These are phyloP conservation scores for Dinomys branickii DNA, from an alignment of 2,113 vertebrate genomes.

Conservation along the genomic window DNA sequence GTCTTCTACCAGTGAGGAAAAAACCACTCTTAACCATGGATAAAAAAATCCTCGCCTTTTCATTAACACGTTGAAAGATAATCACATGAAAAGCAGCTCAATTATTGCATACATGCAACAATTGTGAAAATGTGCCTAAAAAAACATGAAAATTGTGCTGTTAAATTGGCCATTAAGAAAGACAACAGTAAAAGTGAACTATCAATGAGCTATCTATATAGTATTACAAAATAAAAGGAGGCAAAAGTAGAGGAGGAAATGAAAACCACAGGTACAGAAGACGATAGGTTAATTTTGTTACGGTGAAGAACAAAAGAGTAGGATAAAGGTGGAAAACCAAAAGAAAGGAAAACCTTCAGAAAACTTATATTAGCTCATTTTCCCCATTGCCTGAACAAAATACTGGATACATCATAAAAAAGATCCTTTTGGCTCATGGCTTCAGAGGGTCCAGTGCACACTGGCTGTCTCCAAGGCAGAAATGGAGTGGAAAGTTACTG, in stretches of 20 bases:
- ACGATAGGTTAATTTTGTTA: background rate
- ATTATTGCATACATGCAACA: background rate
- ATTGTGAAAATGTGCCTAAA: background rate
- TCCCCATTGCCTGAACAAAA: background rate
- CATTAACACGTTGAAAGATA: background rate
- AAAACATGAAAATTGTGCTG: background rate
- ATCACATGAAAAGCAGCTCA: background rate
- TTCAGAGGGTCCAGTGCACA: background rate
- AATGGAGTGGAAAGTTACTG: background rate
- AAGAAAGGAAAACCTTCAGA: background rate
- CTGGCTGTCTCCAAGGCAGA: background rate
- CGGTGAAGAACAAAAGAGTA: background rate
- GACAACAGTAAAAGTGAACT: background rate
- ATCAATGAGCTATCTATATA: background rate
- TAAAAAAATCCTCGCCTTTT: background rate
- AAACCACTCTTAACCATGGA: background rate
- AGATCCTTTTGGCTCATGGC: background rate
- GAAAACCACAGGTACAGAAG: background rate
- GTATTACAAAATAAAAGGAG: background rate
- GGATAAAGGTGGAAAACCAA: background rate
- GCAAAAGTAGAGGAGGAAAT: background rate
- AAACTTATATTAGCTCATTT: background rate
- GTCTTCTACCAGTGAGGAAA: background rate
- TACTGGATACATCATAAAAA: background rate
- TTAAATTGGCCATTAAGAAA: background rate